Base-by-base conservation (phyloP, 2,797 vertebrate genomes). In the Podargus strigoides region DNA sequence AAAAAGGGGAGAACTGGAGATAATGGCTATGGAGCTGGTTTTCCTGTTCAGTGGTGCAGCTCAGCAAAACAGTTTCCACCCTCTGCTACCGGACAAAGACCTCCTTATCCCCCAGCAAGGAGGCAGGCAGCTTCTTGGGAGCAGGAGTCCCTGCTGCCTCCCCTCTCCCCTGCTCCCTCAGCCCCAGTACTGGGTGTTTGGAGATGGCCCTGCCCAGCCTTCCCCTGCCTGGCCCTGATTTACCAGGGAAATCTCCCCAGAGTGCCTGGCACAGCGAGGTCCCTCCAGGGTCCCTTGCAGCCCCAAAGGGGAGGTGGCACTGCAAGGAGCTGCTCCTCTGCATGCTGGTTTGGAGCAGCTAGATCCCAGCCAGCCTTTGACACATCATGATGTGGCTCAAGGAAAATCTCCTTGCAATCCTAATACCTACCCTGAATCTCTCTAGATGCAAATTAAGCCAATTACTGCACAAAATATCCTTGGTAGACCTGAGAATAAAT, bases 121-220 rank as follows among this genome's bases (percentile, higher is more conserved):
- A 26, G 47, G 10, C 37, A 20, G 42, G 64, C 69, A 78, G 56
- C 8, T 81, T 18, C 78, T 49, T 41, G 37, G 64, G 26, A 42
- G n/a, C 1, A 6, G 34, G 39, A 49, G 41, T 12, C 42, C 20
- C 46, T 10, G 2, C 16, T 76, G 59, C 55, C 34, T 70, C n/a
- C 22, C n/a, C 39, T 39, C 10, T 22, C 23, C 21, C 39, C 66
- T 41, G 41, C 20, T 26, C 23, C 22, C 28, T 39, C 55, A 15
- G 1, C 41, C 32, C 2, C 28, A 5, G 50, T 2, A 9, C 46
- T 27, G 22, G 17, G 22, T 44, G 32, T 32, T 30, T 0, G 0
- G 70, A 41, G 12, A 2, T 12, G 47, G 26, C 52, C 58, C 55
- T 77, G 68, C 68, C 32, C 60, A 50, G 20, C 36, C 66, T 7